Evolutionary conservation across 2,113 vertebrate genomes (phyloP).

Genomic region (Origma solitaria): DNA sequence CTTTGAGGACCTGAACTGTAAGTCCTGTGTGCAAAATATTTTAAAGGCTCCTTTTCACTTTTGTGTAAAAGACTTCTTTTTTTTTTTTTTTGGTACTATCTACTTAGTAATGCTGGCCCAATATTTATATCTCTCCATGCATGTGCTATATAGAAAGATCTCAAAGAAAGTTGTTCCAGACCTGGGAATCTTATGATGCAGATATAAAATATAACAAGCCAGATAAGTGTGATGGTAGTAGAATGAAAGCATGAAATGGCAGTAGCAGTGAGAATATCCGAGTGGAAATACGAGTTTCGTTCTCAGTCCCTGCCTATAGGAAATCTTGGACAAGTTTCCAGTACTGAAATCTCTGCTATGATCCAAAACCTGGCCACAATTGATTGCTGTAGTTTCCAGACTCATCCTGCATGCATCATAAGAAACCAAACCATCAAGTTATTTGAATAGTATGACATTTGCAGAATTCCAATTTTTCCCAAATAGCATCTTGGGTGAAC

Average conservation of each 20-base stretch:
- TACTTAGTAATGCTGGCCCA: neutral
- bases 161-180: neutral
- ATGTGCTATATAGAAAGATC: neutral
- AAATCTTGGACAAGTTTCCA: neutral
- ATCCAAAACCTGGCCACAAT: neutral
- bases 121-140: neutral
- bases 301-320: neutral
- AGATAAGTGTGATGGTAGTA: neutral
- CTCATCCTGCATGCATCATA: neutral
- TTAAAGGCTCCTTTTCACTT: neutral
- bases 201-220: neutral
- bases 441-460: neutral
- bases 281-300: neutral
- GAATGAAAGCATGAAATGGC: neutral
- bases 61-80: neutral
- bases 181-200: neutral
- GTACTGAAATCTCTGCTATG: neutral
- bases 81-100: neutral
- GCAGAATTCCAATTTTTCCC: neutral
- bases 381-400: conserved; percentile 19
- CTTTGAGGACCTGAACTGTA: neutral
- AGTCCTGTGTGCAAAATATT: neutral
- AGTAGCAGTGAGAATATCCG: neutral
- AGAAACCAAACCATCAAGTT: conserved; percentile 2
- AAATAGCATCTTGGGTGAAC: neutral